Conservation (phyloP, 64 coral and sea anemone genomes). For the Cladopsammia gracilis region DNA sequence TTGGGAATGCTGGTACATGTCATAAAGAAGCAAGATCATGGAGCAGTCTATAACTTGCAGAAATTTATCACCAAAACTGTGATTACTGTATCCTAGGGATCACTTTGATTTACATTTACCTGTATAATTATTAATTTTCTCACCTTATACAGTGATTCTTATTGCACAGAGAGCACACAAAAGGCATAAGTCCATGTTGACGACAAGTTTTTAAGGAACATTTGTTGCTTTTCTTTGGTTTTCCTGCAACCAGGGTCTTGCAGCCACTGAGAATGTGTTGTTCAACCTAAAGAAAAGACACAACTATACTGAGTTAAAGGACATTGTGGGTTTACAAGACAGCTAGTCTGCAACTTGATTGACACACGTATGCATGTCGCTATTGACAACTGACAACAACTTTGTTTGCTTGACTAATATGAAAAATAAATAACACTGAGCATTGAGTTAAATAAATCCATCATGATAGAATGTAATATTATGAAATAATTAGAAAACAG, state of each 20-base stretch:
- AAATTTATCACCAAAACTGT: too few species aligned
- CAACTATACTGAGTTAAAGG: neutral
- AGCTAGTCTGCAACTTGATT: neutral
- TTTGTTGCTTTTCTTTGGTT: constrained; percentile 88
- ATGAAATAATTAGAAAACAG: too few species aligned
- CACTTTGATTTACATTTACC: too few species aligned
- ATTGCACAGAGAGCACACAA: constrained; percentile 80
- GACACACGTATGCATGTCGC: neutral
- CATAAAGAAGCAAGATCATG: too few species aligned
- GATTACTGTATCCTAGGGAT: neutral
- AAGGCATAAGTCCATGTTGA: constrained; percentile 93
- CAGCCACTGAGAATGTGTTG: constrained; percentile 96
- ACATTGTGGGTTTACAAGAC: neutral
- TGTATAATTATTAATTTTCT: neutral
- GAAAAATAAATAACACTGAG: too few species aligned
- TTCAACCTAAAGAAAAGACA: constrained; percentile 75
- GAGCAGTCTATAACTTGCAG: too few species aligned
- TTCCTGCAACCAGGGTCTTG: constrained; percentile 83
- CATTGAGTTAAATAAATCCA: too few species aligned
- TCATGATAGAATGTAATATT: too few species aligned
- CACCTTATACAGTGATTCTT: constrained; percentile 96
- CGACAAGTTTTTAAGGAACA: constrained; percentile 90
- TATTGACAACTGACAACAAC: neutral
- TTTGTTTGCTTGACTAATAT: too few species aligned
- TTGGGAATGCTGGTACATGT: too few species aligned